Evolutionary conservation across 2,797 vertebrate species (phyloP), one percentile per base, ranked within the genome.

Genomic region (Tenualosa thibaudeaui): DNA sequence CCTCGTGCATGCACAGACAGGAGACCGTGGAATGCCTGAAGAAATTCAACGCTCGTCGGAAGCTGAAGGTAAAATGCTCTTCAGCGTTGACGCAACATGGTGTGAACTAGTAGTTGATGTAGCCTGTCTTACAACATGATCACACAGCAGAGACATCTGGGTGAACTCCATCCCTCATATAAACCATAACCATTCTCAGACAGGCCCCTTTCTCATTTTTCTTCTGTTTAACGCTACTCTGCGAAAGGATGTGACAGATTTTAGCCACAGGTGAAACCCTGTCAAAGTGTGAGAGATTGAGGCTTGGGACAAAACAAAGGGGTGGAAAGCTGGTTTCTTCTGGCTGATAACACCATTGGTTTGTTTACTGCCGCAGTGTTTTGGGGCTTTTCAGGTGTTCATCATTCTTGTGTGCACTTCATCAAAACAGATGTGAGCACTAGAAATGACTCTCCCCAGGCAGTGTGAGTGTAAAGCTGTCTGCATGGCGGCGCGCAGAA

Each of bases 11-110:
- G 98, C 98, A 99, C 94, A 95, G 98, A 89, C 98, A 99, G 94
- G 98, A 99, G 94, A 99, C 98, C 0, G 98, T 99, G 71, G 98
- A 99, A 89, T 99, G 98, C 91, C 94, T 99, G 95, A 99, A 99
- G 95, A 99, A 99, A 93, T 99, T 99, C 95, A 99, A 99, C 0
- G 98, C 98, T 89, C 95, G 98, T 88, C 96, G 98, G 89, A 99
- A 99, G 94, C 94, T 97, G 86, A 97, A 97, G 96, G 97, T 97
- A 95, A 78, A 78, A 43, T 24, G 26, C 62, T 12, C 19, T 9
- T 2, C 62, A 31, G 62, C 10, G 12, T n/a, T 19, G 5, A 58
- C 58, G n/a, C n/a, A 10, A 8, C 22, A 2, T n/a, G 1, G 58
- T 62, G 17, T 49, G 19, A 22, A 51, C 50, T 51, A 12, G 17